Percentiles rank a stretch among this genome's conserved stretches.
Conservation (phyloP, 2,797 vertebrate genomes). For the Gadopsis bispinosus region DNA sequence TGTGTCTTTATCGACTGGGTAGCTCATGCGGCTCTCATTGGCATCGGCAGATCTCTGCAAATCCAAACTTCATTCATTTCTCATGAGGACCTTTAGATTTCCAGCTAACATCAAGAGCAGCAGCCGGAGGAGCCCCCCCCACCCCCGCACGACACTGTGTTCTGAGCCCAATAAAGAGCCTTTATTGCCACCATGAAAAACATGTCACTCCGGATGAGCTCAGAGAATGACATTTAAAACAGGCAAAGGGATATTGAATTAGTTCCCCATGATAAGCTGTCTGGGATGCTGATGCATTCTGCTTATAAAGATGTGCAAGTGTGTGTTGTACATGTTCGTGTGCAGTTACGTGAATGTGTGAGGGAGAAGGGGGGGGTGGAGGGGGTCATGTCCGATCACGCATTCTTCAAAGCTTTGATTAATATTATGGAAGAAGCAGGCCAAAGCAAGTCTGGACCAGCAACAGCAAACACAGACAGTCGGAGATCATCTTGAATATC, state of each 20-base stretch:
- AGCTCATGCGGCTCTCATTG: slow-evolving; percentile 57
- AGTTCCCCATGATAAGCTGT: slow-evolving; percentile 84
- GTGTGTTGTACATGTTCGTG: slow-evolving; percentile 11
- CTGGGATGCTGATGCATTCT: slow-evolving; percentile 70
- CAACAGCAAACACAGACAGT: slow-evolving; percentile 14
- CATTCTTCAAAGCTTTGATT: slow-evolving; percentile 74
- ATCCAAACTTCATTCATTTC: slow-evolving; percentile 71
- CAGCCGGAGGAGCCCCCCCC: slow-evolving; percentile 36
- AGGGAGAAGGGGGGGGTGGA: background rate
- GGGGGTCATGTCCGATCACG: slow-evolving; percentile 31
- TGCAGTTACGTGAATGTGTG: slow-evolving; percentile 25
- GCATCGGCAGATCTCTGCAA: slow-evolving; percentile 62
- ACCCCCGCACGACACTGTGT: slow-evolving; percentile 21
- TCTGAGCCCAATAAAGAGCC: slow-evolving; percentile 80
- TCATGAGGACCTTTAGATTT: slow-evolving; percentile 79
- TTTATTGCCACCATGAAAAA: slow-evolving; percentile 85
- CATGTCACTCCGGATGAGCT: slow-evolving; percentile 86
- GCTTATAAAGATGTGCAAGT: slow-evolving; percentile 43
- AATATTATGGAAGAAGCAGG: slow-evolving; percentile 53
- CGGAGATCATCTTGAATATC: slow-evolving; percentile 31
- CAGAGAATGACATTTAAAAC: slow-evolving; percentile 88
- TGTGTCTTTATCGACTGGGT: slow-evolving; percentile 45
- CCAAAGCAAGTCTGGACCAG: slow-evolving; percentile 42
- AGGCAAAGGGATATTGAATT: slow-evolving; percentile 85
- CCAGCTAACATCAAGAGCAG: slow-evolving; percentile 59